A percentile compares a stretch with the other conserved stretches of the same genome.
Conservation (phyloP, 2,113 vertebrate genomes). For the Rhinopomastus cyanomelas region DNA sequence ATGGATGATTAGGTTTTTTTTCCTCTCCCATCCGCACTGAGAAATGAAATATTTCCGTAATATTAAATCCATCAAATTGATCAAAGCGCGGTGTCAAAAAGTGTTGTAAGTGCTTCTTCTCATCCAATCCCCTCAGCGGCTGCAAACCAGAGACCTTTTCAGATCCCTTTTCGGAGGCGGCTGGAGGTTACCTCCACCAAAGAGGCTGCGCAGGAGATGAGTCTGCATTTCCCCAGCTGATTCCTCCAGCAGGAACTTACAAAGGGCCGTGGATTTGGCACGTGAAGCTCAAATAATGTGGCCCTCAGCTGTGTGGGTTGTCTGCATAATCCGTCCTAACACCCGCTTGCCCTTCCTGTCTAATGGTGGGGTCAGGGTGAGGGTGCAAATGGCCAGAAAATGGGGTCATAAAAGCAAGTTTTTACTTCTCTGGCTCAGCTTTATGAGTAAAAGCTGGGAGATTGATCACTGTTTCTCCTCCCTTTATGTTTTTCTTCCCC, state of each 20-base stretch:
- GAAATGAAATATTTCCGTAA: conserved; percentile 81
- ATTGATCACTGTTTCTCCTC: background rate
- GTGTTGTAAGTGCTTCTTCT: conserved; percentile 66
- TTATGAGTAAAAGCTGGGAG: background rate
- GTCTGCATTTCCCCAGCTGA: conserved; percentile 14
- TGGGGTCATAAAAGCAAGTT: background rate
- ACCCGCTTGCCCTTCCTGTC: background rate
- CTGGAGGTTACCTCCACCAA: background rate
- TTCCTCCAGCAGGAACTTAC: background rate
- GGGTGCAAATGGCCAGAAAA: background rate
- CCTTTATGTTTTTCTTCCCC: background rate
- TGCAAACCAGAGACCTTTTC: conserved; percentile 43
- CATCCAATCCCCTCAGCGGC: conserved; percentile 47
- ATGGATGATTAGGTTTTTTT: conserved; percentile 73
- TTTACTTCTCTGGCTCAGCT: background rate
- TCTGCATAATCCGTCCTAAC: background rate
- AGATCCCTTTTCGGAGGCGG: background rate
- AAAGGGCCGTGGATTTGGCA: background rate
- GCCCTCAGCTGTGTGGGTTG: background rate
- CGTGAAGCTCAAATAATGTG: fast-evolving
- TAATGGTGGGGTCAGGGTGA: background rate
- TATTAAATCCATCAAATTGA: conserved; percentile 78
- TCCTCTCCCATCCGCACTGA: conserved; percentile 39
- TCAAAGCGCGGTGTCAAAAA: conserved; percentile 74
- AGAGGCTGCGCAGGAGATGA: background rate